These are phyloP conservation scores for Folsomia manolachei DNA, from an alignment of 2,888 invertebrate genomes.

Conservation along the genomic window DNA sequence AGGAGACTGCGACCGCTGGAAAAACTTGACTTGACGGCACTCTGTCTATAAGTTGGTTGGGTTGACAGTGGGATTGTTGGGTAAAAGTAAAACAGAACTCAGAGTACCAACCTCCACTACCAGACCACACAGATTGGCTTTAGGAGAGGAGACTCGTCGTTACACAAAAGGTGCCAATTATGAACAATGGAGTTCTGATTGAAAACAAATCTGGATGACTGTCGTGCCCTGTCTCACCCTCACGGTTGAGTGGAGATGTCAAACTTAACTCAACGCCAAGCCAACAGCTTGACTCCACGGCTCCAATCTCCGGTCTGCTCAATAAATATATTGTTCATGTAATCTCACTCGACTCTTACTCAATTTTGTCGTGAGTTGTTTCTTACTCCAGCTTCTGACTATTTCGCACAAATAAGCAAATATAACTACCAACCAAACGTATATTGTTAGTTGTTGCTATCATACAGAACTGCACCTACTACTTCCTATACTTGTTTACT, in stretches of 20 bases:
- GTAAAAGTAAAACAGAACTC: too few species aligned
- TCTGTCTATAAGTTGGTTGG: neutral
- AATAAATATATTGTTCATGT: neutral
- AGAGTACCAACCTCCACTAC: slow-evolving; percentile 5
- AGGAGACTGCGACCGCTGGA: neutral
- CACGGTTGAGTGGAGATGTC: neutral
- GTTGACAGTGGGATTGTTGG: too few species aligned
- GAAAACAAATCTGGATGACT: slow-evolving; percentile 27
- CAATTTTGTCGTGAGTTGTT: neutral
- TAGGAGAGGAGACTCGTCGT: slow-evolving; percentile 5
- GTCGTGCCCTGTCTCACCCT: slow-evolving; percentile 5
- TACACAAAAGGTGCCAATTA: slow-evolving; percentile 30
- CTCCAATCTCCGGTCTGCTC: neutral
- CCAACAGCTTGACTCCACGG: slow-evolving; percentile 2
- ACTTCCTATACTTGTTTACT: too few species aligned
- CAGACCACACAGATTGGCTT: neutral
- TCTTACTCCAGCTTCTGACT: neutral
- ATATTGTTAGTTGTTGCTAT: neutral
- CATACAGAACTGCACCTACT: too few species aligned
- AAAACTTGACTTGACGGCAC: neutral
- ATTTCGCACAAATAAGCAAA: slow-evolving; percentile 7
- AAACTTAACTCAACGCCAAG: slow-evolving; percentile 20
- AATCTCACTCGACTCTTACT: slow-evolving; percentile 4
- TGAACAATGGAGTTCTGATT: slow-evolving; percentile 28
- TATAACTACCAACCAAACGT: neutral